Evolutionary conservation across 2,797 vertebrate genomes (phyloP).

Genomic region (Naso thynnoides): DNA sequence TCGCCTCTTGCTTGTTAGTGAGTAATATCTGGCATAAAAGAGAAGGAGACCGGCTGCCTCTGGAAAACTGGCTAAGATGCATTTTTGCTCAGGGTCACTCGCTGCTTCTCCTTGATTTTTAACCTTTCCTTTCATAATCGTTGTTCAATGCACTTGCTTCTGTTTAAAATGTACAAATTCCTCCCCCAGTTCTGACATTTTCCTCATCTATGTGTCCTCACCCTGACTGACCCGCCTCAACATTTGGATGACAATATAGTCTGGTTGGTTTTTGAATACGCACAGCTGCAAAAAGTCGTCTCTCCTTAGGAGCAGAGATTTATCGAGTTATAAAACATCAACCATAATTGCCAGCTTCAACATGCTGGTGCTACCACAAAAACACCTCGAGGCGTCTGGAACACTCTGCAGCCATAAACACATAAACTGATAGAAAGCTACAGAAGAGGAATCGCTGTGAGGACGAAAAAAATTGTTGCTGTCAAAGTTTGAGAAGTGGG

Average conservation of each 20-base stretch:
- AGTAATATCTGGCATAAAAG: slow-evolving; percentile 37
- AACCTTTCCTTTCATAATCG: not conserved
- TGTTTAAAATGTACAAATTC: not conserved
- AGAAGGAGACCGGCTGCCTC: slow-evolving; percentile 14
- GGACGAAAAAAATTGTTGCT: slow-evolving; percentile 36
- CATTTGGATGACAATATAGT: not conserved
- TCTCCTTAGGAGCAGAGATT: slow-evolving; percentile 4
- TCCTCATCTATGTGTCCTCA: not conserved
- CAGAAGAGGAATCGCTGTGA: slow-evolving; percentile 32
- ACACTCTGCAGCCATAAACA: slow-evolving; percentile 33
- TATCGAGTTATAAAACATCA: slow-evolving; percentile 16
- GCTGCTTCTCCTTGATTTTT: not conserved
- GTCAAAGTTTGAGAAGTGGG: slow-evolving; percentile 44
- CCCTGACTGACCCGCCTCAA: not conserved
- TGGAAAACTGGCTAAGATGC: slow-evolving; percentile 1
- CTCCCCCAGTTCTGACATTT: not conserved
- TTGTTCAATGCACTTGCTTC: not conserved
- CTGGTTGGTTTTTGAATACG: not conserved
- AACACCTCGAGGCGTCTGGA: slow-evolving; percentile 36
- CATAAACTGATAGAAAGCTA: slow-evolving; percentile 30
- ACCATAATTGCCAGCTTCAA: slow-evolving; percentile 7
- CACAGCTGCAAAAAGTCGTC: not conserved
- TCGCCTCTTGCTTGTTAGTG: slow-evolving; percentile 31
- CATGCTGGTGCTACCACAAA: slow-evolving; percentile 40
- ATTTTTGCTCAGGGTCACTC: slow-evolving; percentile 7